Base-by-base conservation (phyloP, 2,797 vertebrate species). In the Thalassophryne amazonica region DNA sequence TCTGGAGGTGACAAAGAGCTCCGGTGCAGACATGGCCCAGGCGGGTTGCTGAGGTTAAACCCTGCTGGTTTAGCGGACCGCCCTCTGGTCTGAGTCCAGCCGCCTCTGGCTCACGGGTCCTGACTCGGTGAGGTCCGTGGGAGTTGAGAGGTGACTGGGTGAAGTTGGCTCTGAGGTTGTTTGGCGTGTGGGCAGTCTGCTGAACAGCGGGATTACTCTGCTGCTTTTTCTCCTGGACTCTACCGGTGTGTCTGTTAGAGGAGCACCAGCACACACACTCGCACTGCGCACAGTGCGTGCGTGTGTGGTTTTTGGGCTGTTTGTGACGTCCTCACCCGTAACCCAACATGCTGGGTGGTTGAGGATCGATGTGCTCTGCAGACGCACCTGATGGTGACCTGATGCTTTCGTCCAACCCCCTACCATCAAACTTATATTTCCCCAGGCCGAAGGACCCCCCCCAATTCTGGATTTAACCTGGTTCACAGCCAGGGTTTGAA, bases 31-130 rank as follows among this genome's bases (percentile, higher is more conserved):
- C 82, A 89, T 97, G 89, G 49, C 68, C 8, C 88, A 92, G 76
- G 35, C 85, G 0, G 95, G 95, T 52, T 99, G 97, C 95, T 99
- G 97, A 99, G 95, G 94, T 92, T 99, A 99, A 93, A 78, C 85
- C 91, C 93, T 92, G 94, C 95, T 92, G 2, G 88, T 89, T 90
- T 80, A 31, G 90, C 78, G 9, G 74, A 78, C 89, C 88, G 88
- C 90, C 6, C 22, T 42, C 9, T 17, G 29, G 1, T 41, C 41
- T n/a, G 13, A 35, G 41, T 5, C 19, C 35, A 30, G 28, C 24
- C 12, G 8, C 29, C 52, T 33, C 6, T 13, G 37, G 21, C 48
- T 39, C 38, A n/a, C 19, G 33, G 16, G 7, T 40, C 19, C 20
- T 48, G 23, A 55, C 18, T 5, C 12, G 2, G 6, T 28, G 32